Evolutionary conservation across 2,888 invertebrate species (phyloP), one percentile per base, ranked within the genome.

Genomic region (Eulithis testata): DNA sequence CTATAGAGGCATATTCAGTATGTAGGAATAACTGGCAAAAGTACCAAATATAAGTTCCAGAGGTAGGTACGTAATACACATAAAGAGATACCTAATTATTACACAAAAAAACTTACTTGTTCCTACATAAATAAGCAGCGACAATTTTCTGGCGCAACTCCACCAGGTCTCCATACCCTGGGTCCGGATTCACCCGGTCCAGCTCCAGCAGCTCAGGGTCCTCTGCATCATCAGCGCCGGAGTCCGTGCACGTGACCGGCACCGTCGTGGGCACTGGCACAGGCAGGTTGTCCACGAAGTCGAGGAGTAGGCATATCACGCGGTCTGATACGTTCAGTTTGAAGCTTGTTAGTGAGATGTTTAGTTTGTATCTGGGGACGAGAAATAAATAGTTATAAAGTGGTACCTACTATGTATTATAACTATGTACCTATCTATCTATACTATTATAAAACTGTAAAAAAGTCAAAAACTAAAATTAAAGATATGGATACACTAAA

Each of bases 321-420:
- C 95, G 94, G 80, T 97, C 97, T 0, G 97, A 97, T 44, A 97
- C 86, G 85, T 96, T 96, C 44, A 97, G 83, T 76, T 96, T 97
- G 50, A 97, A 79, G 69, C 95, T 95, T 27, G 96, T 95, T 31
- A 97, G 88, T 0, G 95, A 95, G 49, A 96, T 93, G 80, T 96
- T 97, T 56, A 97, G 91, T 88, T 97, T 97, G 79, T 96, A 95
- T 83, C 96, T 97, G 86, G 79, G 63, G 80, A 78, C 52, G 59
- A 27, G 62, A 49, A 11, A 3, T 40, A 7, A 8, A 40, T 9
- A 9, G 40, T 40, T 9, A 3, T 8, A 40, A 9, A 8, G 21
- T 40, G 8, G 3, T 40, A 40, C 40, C 40, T 40, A 40, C 40
- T 8, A 7, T 21, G 21, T 21, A 21, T 21, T 21, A 21, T 21